Conservation (phyloP, 2,113 vertebrate genomes). For the Grammomys surdaster region DNA sequence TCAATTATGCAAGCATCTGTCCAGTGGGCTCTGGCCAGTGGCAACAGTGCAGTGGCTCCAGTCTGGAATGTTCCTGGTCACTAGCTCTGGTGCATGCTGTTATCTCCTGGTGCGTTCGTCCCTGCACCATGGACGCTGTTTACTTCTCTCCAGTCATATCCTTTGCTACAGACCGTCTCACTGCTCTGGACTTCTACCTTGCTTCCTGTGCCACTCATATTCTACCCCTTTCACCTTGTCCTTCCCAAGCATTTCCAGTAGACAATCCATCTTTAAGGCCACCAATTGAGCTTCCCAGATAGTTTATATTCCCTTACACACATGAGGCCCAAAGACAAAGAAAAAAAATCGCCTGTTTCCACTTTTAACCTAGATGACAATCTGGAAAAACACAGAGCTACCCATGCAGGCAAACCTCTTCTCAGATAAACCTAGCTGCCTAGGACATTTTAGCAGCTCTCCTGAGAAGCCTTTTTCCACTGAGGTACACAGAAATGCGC, state of each 20-base stretch:
- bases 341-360: not conserved
- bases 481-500: not conserved
- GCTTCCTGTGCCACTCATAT: not conserved
- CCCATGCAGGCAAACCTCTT: not conserved
- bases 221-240: not conserved
- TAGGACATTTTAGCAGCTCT: not conserved
- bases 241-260: not conserved
- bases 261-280: not conserved
- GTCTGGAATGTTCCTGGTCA: not conserved
- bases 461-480: not conserved
- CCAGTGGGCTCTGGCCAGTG: not conserved
- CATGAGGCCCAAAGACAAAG: not conserved
- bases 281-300: not conserved
- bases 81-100: not conserved
- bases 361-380: not conserved
- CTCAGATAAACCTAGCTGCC: not conserved
- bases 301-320: not conserved
- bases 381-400: not conserved
- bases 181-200: not conserved
- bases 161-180: not conserved
- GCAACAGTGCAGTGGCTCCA: not conserved
- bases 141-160: not conserved
- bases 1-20: not conserved
- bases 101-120: too few species aligned
- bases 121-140: not conserved